A percentile compares a stretch with the other conserved stretches of the same genome.
These are phyloP conservation scores for Maniola hyperantus DNA, from an alignment of 2,888 invertebrate genomes.

Conservation along the genomic window DNA sequence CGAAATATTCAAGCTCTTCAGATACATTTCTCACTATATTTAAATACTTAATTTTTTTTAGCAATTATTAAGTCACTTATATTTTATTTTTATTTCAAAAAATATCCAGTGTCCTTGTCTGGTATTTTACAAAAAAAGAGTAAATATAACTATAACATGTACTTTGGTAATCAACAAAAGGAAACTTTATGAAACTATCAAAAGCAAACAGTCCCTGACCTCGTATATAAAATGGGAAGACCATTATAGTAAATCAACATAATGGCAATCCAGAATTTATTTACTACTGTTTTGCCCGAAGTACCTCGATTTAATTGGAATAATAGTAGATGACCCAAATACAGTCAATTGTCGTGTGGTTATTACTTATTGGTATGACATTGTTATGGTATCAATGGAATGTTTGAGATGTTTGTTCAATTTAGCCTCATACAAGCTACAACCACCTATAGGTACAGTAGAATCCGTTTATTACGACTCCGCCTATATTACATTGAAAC, in stretches of 20 bases:
- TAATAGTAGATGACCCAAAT: slow-evolving; percentile 40
- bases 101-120: not conserved
- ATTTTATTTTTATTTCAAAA: too few relatives aligned
- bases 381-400: not conserved
- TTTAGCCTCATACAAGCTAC: too few relatives aligned
- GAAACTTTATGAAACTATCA: slow-evolving; percentile 9
- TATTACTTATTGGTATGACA: slow-evolving; percentile 28
- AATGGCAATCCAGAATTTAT: slow-evolving; percentile 22
- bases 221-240: slow-evolving; percentile 13
- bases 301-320: slow-evolving; percentile 34
- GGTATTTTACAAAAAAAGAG: not conserved
- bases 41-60: too few relatives aligned
- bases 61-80: too few relatives aligned
- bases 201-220: slow-evolving; percentile 11
- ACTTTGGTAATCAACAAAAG: not conserved
- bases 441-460: too few relatives aligned
- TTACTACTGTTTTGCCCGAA: slow-evolving; percentile 19
- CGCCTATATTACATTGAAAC: too few relatives aligned
- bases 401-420: slow-evolving; percentile 6
- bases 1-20: too few relatives aligned
- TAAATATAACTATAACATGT: not conserved
- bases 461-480: too few relatives aligned
- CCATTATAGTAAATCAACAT: slow-evolving; percentile 24
- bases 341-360: slow-evolving; percentile 32
- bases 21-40: too few relatives aligned